phyloP scores from a whole-genome alignment of 2,113 vertebrate genomes.

The Oncorhynchus gorbuscha region DNA sequence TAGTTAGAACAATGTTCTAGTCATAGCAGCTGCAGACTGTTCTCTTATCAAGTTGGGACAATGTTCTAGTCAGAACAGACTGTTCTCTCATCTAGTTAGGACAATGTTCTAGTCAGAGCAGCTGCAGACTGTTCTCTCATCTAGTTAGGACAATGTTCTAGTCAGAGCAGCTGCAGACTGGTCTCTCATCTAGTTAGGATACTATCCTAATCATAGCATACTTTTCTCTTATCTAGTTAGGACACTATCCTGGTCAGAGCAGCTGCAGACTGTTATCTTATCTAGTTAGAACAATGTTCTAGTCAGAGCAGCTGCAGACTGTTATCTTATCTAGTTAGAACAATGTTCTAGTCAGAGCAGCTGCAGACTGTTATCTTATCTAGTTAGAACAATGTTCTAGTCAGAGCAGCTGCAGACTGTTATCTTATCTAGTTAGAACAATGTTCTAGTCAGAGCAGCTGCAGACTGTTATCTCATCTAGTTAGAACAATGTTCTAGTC shows the following conservation, averaged over 20 bases:
- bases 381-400: background rate
- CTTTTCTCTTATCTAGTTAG: too few relatives aligned
- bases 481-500: too few relatives aligned
- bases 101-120: background rate
- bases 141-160: background rate
- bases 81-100: background rate
- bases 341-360: background rate
- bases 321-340: background rate
- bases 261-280: background rate
- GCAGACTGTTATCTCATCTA: background rate
- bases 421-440: background rate
- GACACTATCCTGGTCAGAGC: too few relatives aligned
- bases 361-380: background rate
- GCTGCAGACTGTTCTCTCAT: background rate
- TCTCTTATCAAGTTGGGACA: too few relatives aligned
- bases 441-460: background rate
- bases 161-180: background rate
- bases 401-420: background rate
- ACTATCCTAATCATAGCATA: background rate
- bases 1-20: too few relatives aligned
- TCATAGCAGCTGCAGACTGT: too few relatives aligned
- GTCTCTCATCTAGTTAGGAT: background rate
- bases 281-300: background rate
- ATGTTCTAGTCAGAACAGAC: too few relatives aligned
- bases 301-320: background rate